These are phyloP conservation scores for Potorous gilbertii DNA, from an alignment of 2,797 vertebrate genomes.

Conservation along the genomic window DNA sequence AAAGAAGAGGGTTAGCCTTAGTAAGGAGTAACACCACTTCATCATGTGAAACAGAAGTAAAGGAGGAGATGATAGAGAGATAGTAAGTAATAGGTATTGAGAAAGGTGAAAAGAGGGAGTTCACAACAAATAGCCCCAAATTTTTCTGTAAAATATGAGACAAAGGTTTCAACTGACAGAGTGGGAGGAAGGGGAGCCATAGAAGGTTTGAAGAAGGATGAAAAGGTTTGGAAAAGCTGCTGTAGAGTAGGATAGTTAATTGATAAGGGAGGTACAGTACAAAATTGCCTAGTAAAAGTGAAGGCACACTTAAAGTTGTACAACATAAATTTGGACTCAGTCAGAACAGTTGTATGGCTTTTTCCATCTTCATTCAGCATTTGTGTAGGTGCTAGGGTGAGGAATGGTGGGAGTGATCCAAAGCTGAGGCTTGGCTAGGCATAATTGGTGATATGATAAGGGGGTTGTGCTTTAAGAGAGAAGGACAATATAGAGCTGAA, in stretches of 20 bases:
- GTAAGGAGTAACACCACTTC: not conserved
- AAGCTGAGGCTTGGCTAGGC: not conserved
- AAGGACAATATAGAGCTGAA: not conserved
- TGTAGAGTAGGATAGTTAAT: not conserved
- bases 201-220: not conserved
- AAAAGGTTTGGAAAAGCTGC: not conserved
- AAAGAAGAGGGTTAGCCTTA: too few species aligned
- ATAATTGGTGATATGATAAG: not conserved
- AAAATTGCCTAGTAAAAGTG: not conserved
- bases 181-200: not conserved
- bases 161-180: not conserved
- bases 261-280: not conserved
- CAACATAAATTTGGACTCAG: not conserved
- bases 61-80: not conserved
- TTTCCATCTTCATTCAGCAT: not conserved
- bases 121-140: not conserved
- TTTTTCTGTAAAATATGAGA: not conserved
- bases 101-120: not conserved
- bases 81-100: not conserved
- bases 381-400: not conserved
- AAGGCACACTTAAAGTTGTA: not conserved
- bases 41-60: not conserved
- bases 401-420: not conserved
- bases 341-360: not conserved
- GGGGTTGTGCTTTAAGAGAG: not conserved